Conservation (phyloP, 2,113 vertebrate genomes). For the Coptodon bakossiorum region DNA sequence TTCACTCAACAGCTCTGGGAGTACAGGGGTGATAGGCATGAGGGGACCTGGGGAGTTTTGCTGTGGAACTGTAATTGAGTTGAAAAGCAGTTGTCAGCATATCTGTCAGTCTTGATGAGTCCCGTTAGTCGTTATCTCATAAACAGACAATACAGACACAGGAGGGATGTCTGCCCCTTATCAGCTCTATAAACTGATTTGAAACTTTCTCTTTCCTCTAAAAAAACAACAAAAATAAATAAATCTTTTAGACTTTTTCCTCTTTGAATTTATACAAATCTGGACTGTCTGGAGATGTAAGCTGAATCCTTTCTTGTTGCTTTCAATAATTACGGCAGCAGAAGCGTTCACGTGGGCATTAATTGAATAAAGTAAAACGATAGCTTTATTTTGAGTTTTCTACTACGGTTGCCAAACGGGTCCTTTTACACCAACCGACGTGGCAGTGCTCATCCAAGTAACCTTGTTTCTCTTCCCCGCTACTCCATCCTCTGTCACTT, state of each 20-base stretch:
- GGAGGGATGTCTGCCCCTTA: slow-evolving; percentile 30
- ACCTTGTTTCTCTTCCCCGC: slow-evolving; percentile 51
- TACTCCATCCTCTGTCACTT: slow-evolving; percentile 57
- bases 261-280: neutral
- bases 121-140: slow-evolving; percentile 60
- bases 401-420: slow-evolving; percentile 23
- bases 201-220: neutral
- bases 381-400: slow-evolving; percentile 41
- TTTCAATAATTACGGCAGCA: neutral
- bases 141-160: slow-evolving; percentile 51
- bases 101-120: slow-evolving; percentile 59
- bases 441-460: slow-evolving; percentile 14
- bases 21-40: slow-evolving; percentile 44
- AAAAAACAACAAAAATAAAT: neutral
- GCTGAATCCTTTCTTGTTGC: neutral
- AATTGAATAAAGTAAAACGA: slow-evolving; percentile 54
- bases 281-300: slow-evolving; percentile 2
- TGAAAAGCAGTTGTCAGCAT: slow-evolving; percentile 67
- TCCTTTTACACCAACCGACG: slow-evolving; percentile 51
- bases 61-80: slow-evolving; percentile 66
- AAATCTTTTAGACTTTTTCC: neutral
- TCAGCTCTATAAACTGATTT: slow-evolving; percentile 32
- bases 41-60: slow-evolving; percentile 51
- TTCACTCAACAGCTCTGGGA: slow-evolving; percentile 48
- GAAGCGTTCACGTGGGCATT: slow-evolving; percentile 17